Percentiles rank a stretch among this genome's conserved stretches.
Evolutionary conservation across 2,113 vertebrate genomes (phyloP).

Genomic region (Cebidichthys violaceus): DNA sequence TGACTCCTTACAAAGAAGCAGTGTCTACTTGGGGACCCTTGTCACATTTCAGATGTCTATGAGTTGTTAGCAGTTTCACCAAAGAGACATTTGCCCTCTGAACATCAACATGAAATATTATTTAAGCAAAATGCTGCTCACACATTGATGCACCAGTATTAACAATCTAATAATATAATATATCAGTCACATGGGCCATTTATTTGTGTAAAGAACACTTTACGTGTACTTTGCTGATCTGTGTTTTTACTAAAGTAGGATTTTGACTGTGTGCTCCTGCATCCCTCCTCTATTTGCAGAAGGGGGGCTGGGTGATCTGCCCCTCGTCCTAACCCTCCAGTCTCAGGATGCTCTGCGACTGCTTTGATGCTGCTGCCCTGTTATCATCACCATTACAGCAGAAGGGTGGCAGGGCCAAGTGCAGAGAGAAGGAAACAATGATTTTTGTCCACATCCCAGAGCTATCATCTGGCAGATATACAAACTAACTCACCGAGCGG

Average conservation of each 20-base stretch:
- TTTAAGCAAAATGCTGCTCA: background rate
- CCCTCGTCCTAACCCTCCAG: conserved; percentile 30
- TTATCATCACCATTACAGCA: conserved; percentile 44
- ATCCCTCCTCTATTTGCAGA: conserved; percentile 3
- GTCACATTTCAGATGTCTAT: background rate
- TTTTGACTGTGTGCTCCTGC: background rate
- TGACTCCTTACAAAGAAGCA: background rate
- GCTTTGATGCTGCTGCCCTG: conserved; percentile 52
- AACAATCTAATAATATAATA: background rate
- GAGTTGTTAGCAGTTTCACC: background rate
- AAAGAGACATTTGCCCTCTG: background rate
- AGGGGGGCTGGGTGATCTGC: background rate
- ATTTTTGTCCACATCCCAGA: conserved; percentile 8
- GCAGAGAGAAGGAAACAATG: conserved; percentile 1
- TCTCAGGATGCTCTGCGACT: conserved; percentile 22
- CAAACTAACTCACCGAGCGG: background rate
- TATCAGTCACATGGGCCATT: background rate
- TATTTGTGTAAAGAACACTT: background rate
- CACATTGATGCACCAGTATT: background rate
- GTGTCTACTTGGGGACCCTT: background rate
- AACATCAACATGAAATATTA: background rate
- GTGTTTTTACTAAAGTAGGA: background rate
- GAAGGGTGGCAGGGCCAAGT: conserved; percentile 19
- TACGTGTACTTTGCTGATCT: background rate
- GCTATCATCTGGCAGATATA: background rate